phyloP scores from a whole-genome alignment of 2,888 invertebrate species.

The Abrostola triplasia region DNA sequence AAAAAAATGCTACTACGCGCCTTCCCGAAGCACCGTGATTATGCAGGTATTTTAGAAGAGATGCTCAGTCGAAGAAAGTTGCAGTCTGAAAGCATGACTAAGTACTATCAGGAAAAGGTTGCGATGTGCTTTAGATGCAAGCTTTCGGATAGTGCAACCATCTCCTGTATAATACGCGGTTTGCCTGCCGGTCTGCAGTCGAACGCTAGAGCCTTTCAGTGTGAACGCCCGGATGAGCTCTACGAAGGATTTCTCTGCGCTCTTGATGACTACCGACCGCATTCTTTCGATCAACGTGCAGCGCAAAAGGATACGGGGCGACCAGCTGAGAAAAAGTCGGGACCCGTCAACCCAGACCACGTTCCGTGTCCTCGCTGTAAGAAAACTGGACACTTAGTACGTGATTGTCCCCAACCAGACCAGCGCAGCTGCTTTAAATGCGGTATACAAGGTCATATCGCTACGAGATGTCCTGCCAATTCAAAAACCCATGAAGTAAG shows the following conservation, averaged over 20 bases:
- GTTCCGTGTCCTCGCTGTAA: slow-evolving; percentile 15
- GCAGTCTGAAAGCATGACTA: too few relatives aligned
- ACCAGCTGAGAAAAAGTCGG: too few relatives aligned
- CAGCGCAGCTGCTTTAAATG: slow-evolving; percentile 3
- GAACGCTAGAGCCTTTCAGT: too few relatives aligned
- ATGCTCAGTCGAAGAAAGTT: slow-evolving; percentile 9
- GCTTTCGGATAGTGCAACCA: not conserved
- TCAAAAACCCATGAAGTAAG: too few relatives aligned
- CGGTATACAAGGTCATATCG: too few relatives aligned
- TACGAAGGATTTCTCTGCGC: too few relatives aligned
- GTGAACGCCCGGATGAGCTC: too few relatives aligned
- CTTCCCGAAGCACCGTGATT: slow-evolving; percentile 5
- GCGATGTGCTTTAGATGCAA: slow-evolving; percentile 9
- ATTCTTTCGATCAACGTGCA: not conserved
- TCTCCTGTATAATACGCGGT: too few relatives aligned
- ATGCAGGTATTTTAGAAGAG: slow-evolving; percentile 1
- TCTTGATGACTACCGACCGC: too few relatives aligned
- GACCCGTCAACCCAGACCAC: too few relatives aligned
- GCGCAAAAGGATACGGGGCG: not conserved
- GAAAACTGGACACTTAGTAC: slow-evolving; percentile 10
- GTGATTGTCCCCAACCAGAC: slow-evolving; percentile 8
- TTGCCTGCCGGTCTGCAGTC: too few relatives aligned
- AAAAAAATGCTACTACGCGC: not conserved
- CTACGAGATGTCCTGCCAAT: too few relatives aligned
- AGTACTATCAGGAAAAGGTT: slow-evolving; percentile 10